Percentiles rank a stretch among this genome's conserved stretches.
Evolutionary conservation across 2,797 vertebrate genomes (phyloP).

Genomic region (Etheostoma perlongum): DNA sequence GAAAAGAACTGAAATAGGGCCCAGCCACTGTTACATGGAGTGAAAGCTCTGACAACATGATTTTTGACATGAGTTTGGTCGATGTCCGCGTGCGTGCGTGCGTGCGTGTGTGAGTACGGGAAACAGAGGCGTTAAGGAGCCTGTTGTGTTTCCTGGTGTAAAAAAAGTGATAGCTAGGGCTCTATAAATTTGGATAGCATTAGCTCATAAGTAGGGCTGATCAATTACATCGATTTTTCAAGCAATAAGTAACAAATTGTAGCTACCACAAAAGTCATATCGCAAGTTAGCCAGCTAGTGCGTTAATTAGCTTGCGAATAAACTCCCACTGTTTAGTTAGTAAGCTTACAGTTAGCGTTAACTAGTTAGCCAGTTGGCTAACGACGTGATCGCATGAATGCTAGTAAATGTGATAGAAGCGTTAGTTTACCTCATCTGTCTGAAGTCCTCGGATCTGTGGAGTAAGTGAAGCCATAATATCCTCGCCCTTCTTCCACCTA

Average conservation of each 20-base stretch:
- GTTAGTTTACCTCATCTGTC: slow-evolving; percentile 80
- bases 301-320: slow-evolving; percentile 18
- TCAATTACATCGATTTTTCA: slow-evolving; percentile 11
- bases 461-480: slow-evolving; percentile 75
- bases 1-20: rapidly evolving
- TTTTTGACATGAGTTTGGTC: not conserved
- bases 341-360: slow-evolving; percentile 24
- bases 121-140: slow-evolving; percentile 47
- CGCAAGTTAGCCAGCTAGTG: not conserved
- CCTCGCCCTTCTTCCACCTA: slow-evolving; percentile 48
- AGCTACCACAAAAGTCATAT: not conserved
- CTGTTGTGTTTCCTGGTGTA: slow-evolving; percentile 40
- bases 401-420: not conserved
- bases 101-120: not conserved
- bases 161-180: not conserved
- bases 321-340: slow-evolving; percentile 2
- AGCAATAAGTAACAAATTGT: not conserved
- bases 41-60: not conserved
- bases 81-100: not conserved
- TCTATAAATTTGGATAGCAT: not conserved
- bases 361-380: slow-evolving; percentile 58
- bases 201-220: not conserved
- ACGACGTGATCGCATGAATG: slow-evolving; percentile 33
- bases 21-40: not conserved
- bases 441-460: slow-evolving; percentile 83